These are phyloP conservation scores for Cavia aperea DNA, from an alignment of 2,113 vertebrate genomes.

Conservation along the genomic window DNA sequence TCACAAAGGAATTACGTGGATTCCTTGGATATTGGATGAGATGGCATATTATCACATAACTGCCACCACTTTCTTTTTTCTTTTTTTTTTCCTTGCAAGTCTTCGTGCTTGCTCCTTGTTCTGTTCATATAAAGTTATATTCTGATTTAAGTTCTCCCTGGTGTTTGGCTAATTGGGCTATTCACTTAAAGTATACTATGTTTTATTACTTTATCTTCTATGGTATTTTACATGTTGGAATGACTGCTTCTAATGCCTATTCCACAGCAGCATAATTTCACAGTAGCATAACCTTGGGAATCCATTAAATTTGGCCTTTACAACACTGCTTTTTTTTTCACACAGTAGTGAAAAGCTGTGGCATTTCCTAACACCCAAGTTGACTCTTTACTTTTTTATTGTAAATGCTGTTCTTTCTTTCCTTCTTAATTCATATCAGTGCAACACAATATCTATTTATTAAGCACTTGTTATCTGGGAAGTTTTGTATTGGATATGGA, in stretches of 20 bases:
- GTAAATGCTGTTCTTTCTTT: background rate
- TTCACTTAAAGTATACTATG: slow-evolving; percentile 53
- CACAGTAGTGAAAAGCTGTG: slow-evolving; percentile 26
- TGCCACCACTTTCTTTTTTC: background rate
- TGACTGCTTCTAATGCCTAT: slow-evolving; percentile 46
- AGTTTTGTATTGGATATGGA: background rate
- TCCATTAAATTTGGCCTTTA: slow-evolving; percentile 63
- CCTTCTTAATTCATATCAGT: background rate
- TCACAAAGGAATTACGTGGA: background rate
- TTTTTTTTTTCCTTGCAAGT: background rate
- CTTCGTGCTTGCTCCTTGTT: slow-evolving; percentile 18
- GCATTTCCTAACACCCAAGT: slow-evolving; percentile 28
- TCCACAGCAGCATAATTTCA: slow-evolving; percentile 34
- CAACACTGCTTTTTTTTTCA: slow-evolving; percentile 42
- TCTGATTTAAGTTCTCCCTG: slow-evolving; percentile 50
- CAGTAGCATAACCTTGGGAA: slow-evolving; percentile 52
- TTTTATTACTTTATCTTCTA: slow-evolving; percentile 55
- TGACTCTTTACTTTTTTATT: background rate
- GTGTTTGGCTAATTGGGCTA: slow-evolving; percentile 60
- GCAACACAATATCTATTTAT: background rate
- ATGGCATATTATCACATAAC: background rate
- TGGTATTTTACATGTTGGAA: slow-evolving; percentile 58
- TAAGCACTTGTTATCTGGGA: background rate
- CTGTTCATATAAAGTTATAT: slow-evolving; percentile 47
- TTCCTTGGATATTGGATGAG: background rate